Evolutionary conservation across 2,888 invertebrate genomes (phyloP).

Genomic region (Lottia scabra): DNA sequence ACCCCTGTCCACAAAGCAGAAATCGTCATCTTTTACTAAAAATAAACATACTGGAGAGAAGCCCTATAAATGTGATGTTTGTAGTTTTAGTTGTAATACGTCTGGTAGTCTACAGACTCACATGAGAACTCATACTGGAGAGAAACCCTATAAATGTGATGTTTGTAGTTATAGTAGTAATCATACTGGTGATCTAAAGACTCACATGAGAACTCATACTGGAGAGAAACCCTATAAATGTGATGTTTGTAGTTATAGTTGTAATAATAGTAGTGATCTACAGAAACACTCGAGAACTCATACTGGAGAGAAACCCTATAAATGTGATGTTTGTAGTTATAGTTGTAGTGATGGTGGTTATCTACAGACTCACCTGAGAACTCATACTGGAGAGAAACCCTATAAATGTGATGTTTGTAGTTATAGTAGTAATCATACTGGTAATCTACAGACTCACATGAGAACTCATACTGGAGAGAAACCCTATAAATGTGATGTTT

Average conservation of each 20-base stretch:
- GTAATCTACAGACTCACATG: slow-evolving; percentile 3
- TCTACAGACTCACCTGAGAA: slow-evolving; percentile 7
- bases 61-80: not conserved
- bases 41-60: not conserved
- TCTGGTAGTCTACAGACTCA: not conserved
- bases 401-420: slow-evolving; percentile 10
- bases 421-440: not conserved
- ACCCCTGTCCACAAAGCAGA: not conserved
- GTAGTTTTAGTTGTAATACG: not conserved
- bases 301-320: slow-evolving; percentile 1
- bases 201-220: not conserved
- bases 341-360: not conserved
- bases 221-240: not conserved
- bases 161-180: not conserved
- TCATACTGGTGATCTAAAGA: not conserved
- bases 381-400: slow-evolving; percentile 16
- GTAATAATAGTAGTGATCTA: not conserved
- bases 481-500: too few species aligned
- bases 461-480: too few species aligned
- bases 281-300: slow-evolving; percentile 1
- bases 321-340: slow-evolving; percentile 12
- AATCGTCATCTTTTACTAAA: not conserved
- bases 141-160: not conserved
- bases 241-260: not conserved
- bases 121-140: not conserved